Percentiles rank a stretch among this genome's conserved stretches.
These are phyloP conservation scores for Drosophila seguyi DNA, from an alignment of 1,140 invertebrate species.

Conservation along the genomic window DNA sequence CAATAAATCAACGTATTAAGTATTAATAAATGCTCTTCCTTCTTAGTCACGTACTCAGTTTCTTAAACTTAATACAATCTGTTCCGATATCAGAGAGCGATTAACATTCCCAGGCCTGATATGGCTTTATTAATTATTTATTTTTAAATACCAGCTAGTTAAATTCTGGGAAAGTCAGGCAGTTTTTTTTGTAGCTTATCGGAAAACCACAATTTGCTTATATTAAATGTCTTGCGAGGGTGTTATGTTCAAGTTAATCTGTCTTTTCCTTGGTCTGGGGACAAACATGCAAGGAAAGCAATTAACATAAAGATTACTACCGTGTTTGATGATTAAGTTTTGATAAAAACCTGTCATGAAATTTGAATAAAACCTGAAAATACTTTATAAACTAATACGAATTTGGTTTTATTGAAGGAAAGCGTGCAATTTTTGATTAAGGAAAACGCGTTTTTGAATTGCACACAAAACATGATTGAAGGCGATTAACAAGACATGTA, in stretches of 20 bases:
- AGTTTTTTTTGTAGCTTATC: neutral
- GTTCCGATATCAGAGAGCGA: neutral
- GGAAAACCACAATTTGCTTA: neutral
- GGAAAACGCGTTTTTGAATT: constrained; percentile 15
- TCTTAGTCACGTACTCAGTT: constrained; percentile 18
- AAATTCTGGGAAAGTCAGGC: neutral
- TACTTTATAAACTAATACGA: neutral
- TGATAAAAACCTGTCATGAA: constrained; percentile 9
- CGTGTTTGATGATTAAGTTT: constrained; percentile 22
- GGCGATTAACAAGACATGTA: neutral
- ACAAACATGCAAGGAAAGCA: neutral
- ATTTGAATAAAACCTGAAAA: constrained; percentile 18
- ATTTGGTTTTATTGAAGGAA: neutral
- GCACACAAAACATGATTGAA: neutral
- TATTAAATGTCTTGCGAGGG: neutral
- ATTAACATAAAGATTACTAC: constrained; percentile 21
- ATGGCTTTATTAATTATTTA: neutral
- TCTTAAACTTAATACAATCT: neutral
- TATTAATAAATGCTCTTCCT: constrained; percentile 2
- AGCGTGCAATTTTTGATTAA: neutral
- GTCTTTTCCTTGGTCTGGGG: neutral
- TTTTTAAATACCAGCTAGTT: too few relatives aligned
- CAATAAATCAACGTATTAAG: constrained; percentile 1
- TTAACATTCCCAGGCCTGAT: neutral
- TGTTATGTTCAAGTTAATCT: neutral